A percentile compares a stretch with the other conserved stretches of the same genome.
Conservation (phyloP, 2,888 invertebrate species). For the Cephonodes hylas region DNA sequence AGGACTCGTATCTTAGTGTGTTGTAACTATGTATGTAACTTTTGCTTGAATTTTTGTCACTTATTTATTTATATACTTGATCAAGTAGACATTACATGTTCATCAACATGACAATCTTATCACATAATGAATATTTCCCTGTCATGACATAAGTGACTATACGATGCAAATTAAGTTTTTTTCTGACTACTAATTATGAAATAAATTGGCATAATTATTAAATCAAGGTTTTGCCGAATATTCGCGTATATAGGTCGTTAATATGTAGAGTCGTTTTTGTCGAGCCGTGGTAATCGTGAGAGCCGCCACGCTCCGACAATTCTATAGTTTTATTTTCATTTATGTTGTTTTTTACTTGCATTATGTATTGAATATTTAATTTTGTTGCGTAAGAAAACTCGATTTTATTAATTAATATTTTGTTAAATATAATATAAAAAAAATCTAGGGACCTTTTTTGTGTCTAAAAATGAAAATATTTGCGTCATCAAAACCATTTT, state of each 20-base stretch:
- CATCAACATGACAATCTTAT: too few relatives aligned
- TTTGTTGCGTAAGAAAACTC: not conserved
- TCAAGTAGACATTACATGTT: too few relatives aligned
- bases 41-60: too few relatives aligned
- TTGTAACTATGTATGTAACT: too few relatives aligned
- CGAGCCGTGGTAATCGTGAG: conserved; percentile 43
- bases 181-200: not conserved
- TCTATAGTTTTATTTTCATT: not conserved
- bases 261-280: conserved; percentile 43
- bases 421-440: too few relatives aligned
- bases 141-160: not conserved
- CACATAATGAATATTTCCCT: not conserved
- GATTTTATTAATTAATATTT: not conserved
- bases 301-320: conserved; percentile 33
- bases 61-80: too few relatives aligned
- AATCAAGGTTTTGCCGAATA: conserved; percentile 41
- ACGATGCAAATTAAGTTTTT: not conserved
- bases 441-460: too few relatives aligned
- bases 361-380: not conserved
- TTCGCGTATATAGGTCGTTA: conserved; percentile 44
- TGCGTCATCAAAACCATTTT: too few relatives aligned
- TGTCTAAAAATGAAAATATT: too few relatives aligned
- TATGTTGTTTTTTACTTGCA: not conserved
- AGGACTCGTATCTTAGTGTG: too few relatives aligned
- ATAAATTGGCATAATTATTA: not conserved